Evolutionary conservation across 2,113 vertebrate species (phyloP).

Genomic region (Nesospiza acunhae): DNA sequence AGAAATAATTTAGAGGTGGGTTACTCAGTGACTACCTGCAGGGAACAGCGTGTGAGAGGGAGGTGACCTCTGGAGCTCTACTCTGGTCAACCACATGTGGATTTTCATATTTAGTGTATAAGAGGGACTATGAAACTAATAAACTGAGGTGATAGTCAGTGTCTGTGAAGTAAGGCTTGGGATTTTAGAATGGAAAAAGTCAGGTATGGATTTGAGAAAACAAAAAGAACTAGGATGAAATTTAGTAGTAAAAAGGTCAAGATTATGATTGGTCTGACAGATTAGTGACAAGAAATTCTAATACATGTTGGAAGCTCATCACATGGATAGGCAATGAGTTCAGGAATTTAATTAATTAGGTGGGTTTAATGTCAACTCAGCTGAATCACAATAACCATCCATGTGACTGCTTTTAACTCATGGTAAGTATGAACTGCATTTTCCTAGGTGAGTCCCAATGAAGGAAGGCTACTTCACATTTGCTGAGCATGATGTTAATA

Average conservation of each 20-base stretch:
- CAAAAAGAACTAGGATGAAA: background rate
- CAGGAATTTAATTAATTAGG: background rate
- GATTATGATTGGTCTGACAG: background rate
- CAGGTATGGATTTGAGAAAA: background rate
- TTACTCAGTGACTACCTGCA: background rate
- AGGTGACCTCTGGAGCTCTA: background rate
- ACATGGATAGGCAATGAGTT: background rate
- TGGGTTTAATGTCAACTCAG: background rate
- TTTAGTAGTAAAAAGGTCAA: background rate
- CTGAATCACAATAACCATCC: background rate
- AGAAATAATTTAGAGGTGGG: background rate
- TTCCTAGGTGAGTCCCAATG: background rate
- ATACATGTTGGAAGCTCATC: background rate
- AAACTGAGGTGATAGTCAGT: background rate
- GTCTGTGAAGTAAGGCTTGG: background rate
- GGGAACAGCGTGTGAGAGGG: fast-evolving
- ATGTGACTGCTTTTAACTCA: background rate
- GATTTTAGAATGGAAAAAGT: background rate
- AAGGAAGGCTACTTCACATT: background rate
- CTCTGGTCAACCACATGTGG: fast-evolving
- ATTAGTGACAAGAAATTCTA: background rate
- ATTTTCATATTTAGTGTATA: background rate
- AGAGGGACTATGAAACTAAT: background rate
- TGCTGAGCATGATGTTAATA: background rate
- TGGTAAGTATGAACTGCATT: background rate